These are phyloP conservation scores for Sciurus niger DNA, from an alignment of 2,113 vertebrate genomes.

Conservation along the genomic window DNA sequence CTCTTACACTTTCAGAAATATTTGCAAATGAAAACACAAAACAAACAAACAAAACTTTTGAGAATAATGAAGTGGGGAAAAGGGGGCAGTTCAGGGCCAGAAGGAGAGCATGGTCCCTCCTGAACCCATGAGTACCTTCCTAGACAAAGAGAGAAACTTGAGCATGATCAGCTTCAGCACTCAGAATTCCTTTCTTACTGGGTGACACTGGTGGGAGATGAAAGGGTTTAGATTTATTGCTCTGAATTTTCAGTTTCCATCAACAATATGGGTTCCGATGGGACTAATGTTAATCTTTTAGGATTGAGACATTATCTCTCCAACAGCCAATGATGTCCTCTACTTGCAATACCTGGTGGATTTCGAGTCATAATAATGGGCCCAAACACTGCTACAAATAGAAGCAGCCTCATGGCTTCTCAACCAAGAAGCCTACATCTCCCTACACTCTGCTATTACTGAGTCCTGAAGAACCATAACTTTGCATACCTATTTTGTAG, in stretches of 20 bases:
- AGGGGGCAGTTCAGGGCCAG: not conserved
- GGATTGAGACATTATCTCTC: conserved; percentile 52
- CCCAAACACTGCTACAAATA: conserved; percentile 20
- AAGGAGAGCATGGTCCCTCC: rapidly evolving
- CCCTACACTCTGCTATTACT: not conserved
- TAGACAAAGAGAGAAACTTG: not conserved
- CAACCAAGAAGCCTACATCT: not conserved
- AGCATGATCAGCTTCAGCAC: not conserved
- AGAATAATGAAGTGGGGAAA: not conserved
- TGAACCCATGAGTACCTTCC: rapidly evolving
- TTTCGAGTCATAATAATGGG: not conserved
- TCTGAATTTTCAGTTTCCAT: conserved; percentile 69
- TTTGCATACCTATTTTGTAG: not conserved
- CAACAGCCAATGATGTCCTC: rapidly evolving
- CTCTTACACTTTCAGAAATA: conserved; percentile 20
- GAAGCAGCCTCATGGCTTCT: not conserved
- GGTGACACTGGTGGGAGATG: conserved; percentile 66
- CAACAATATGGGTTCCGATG: not conserved
- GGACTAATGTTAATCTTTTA: conserved; percentile 61
- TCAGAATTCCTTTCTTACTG: not conserved
- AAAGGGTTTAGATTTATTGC: conserved; percentile 73
- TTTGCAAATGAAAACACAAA: conserved; percentile 33
- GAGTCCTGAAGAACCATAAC: not conserved
- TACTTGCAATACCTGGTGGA: not conserved
- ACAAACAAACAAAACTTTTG: not conserved